Base-by-base conservation (phyloP, 2,888 invertebrate species). In the Ochropleura leucogaster region DNA sequence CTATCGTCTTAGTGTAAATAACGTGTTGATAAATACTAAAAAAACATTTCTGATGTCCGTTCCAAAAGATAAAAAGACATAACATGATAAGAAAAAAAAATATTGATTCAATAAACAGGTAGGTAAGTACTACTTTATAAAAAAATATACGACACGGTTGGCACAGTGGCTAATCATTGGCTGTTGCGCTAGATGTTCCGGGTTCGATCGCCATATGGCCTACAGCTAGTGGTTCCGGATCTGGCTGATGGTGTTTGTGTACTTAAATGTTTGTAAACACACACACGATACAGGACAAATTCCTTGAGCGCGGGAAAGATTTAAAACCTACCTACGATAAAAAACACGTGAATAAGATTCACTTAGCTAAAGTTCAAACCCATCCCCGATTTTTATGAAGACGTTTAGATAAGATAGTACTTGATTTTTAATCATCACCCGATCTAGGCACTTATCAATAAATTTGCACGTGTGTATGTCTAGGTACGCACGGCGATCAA, bases 1-100 rank as follows among this genome's bases (percentile, higher is more conserved):
- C 10, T 64, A 47, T 14, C 18, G 30, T 18, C 0, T 42, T 64
- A 51, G 4, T 46, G 55, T 46, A 6, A n/a, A 12, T 40, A 40
- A 30, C 16, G 10, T 40, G n/a, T 20, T 16, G 46, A 47, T 46
- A 68, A 53, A 69, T 49, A 60, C 20, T 30, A 30, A 30, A 62
- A 46, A 44, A 74, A 53, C 16, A 49, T 3, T 40, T 18, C 14
- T 53, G 66, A 60, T 66, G 20, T 47, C 53, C 9, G 18, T 51
- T 42, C 6, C 4, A 51, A 18, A 1, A 51, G 57, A 51, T 65
- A 72, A 51, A 51, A 67, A 44, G 9, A 53, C 42, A n/a, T 67
- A 64, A 63, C 42, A 66, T 46, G 66, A 66, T 66, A 72, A 8
- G 20, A 20, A 71, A 16, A 65, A 74, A 40, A 59, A 66, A 73